Conservation (phyloP, 2,797 vertebrate genomes). For the Acanthopagrus latus region DNA sequence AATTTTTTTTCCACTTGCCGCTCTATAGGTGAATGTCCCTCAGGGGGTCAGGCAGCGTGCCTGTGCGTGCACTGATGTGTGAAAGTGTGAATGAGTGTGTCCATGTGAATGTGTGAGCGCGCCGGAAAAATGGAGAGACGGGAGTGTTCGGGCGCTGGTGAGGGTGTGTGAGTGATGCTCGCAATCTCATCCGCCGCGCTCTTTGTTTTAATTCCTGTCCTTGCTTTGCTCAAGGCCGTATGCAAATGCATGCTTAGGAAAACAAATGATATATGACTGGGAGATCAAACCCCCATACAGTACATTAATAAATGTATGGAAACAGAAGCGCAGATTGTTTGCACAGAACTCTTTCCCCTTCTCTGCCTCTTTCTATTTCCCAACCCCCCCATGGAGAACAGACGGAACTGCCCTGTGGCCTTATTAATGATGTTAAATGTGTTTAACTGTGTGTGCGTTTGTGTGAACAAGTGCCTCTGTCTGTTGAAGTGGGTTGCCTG, state of each 20-base stretch:
- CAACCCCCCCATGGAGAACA: slow-evolving; percentile 19
- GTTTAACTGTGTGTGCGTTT: slow-evolving; percentile 37
- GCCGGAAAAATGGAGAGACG: not conserved
- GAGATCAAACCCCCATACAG: slow-evolving; percentile 34
- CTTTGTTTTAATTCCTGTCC: slow-evolving; percentile 37
- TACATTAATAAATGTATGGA: slow-evolving; percentile 50
- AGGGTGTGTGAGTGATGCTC: not conserved
- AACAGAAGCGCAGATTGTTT: slow-evolving; percentile 38
- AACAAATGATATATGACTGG: slow-evolving; percentile 59
- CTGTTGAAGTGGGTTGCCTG: slow-evolving; percentile 14
- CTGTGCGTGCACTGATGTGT: slow-evolving; percentile 15
- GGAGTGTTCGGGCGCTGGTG: not conserved
- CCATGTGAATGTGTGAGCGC: slow-evolving; percentile 9
- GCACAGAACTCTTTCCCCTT: slow-evolving; percentile 11
- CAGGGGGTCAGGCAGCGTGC: not conserved
- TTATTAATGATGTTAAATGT: slow-evolving; percentile 40
- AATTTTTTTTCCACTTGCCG: slow-evolving; percentile 34
- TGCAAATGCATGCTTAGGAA: slow-evolving; percentile 49
- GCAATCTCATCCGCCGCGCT: slow-evolving; percentile 7
- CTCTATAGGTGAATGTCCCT: slow-evolving; percentile 14
- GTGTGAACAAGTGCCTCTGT: slow-evolving; percentile 10
- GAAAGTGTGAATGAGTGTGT: slow-evolving; percentile 30
- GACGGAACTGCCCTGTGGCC: slow-evolving; percentile 41
- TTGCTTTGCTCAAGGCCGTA: slow-evolving; percentile 53
- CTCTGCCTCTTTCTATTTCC: slow-evolving; percentile 12